Base-by-base conservation (phyloP, 2,888 invertebrate genomes). In the Chymomyza caudatula region DNA sequence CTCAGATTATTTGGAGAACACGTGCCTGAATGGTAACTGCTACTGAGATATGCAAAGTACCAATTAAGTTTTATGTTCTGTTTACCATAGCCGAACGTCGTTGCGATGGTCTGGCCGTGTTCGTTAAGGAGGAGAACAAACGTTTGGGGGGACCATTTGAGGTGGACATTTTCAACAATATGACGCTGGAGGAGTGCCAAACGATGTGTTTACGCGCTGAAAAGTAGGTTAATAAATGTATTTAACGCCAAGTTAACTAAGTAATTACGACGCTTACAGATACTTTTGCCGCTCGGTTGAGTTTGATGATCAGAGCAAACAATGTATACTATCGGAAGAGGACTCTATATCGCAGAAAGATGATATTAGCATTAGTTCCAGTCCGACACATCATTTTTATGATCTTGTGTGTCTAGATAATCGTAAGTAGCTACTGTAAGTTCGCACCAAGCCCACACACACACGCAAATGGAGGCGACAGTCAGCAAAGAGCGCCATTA, bases 291-390 rank as follows among this genome's bases (percentile, higher is more conserved):
- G 97, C 29, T 96, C 97, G 2, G 94, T 97, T 52, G 96, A 96
- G 88, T 97, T 95, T 87, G 96, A 97, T 85, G 96, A 96, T 76
- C 94, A 95, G 92, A 95, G 95, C 2, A 94, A 95, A 62, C 94
- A 95, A 82, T 97, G 97, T 84, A 95, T 96, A n/a, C 92, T 97
- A 49, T 96, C 96, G 0, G 97, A 97, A 90, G 97, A 97, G 90
- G 97, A 97, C 88, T 96, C 96, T 0, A 94, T 96, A 47, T 96
- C 96, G 0, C 96, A 96, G 88, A 96, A 96, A 87, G 96, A 96
- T 88, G 96, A 96, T 87, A 94, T 97, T 78, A 95, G 96, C 55
- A 94, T 95, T 42, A 96, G 96, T 89, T 95, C 94, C 79, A 96
- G 96, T 78, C 95, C 95, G 2, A 95, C 95, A 8, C 96, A 96